Conservation (phyloP, 2,888 invertebrate species). For the Lumbricus terrestris region DNA sequence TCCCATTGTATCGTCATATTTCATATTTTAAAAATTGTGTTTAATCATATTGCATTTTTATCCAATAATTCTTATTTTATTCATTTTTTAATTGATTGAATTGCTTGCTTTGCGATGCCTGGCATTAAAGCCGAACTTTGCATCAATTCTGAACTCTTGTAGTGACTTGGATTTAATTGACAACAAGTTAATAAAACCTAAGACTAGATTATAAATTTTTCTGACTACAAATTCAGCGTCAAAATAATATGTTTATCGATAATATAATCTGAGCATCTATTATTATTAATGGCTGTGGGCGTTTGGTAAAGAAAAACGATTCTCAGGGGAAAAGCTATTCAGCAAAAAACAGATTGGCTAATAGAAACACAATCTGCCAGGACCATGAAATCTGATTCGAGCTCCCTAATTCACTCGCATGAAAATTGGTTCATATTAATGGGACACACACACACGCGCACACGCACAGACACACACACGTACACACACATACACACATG, state of each 20-base stretch:
- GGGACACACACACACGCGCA: background rate
- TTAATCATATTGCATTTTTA: no score
- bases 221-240: background rate
- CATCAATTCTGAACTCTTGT: no score
- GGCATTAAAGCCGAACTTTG: no score
- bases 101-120: no score
- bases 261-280: background rate
- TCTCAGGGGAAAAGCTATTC: background rate
- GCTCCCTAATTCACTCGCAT: background rate
- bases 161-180: no score
- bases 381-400: background rate
- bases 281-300: background rate
- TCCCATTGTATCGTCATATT: no score
- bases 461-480: no score
- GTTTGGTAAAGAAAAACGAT: background rate
- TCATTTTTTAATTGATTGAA: no score
- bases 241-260: background rate
- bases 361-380: background rate
- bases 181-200: background rate
- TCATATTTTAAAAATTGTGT: no score
- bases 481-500: background rate
- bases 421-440: background rate
- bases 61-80: no score
- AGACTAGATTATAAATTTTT: background rate
- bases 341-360: background rate